These are phyloP conservation scores for Drosophila lini DNA, from an alignment of 1,140 invertebrate genomes.

Conservation along the genomic window DNA sequence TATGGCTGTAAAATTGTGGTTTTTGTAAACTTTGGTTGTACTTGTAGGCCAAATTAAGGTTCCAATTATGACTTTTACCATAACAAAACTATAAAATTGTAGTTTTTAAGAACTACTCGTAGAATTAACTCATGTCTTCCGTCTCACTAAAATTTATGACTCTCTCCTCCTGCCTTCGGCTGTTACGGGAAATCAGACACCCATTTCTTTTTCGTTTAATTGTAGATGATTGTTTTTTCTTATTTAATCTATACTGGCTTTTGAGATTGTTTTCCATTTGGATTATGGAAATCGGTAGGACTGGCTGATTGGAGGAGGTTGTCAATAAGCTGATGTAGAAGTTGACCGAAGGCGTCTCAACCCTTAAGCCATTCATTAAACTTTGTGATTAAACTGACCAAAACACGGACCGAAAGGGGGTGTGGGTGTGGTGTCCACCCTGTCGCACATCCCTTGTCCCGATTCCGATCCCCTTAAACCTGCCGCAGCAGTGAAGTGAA, in stretches of 20 bases:
- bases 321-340: slow-evolving; percentile 23
- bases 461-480: slow-evolving; percentile 6
- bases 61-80: too few species aligned
- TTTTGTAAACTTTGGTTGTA: too few species aligned
- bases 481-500: slow-evolving; percentile 31
- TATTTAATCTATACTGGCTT: background rate
- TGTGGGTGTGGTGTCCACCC: background rate
- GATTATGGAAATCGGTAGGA: slow-evolving; percentile 41
- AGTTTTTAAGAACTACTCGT: too few species aligned
- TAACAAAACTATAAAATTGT: too few species aligned
- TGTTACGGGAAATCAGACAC: too few species aligned
- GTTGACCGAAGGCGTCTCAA: slow-evolving; percentile 25
- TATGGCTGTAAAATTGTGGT: too few species aligned
- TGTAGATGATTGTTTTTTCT: too few species aligned
- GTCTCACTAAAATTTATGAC: too few species aligned
- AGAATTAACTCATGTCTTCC: too few species aligned
- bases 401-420: slow-evolving; percentile 26
- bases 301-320: slow-evolving; percentile 31
- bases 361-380: slow-evolving; percentile 77
- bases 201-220: too few species aligned
- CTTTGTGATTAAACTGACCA: slow-evolving; percentile 78
- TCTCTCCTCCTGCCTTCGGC: too few species aligned
- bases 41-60: too few species aligned
- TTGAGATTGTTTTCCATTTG: slow-evolving; percentile 29
- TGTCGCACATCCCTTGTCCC: slow-evolving; percentile 6